phyloP scores from a whole-genome alignment of 1,140 invertebrate genomes.

The Drosophila erecta region DNA sequence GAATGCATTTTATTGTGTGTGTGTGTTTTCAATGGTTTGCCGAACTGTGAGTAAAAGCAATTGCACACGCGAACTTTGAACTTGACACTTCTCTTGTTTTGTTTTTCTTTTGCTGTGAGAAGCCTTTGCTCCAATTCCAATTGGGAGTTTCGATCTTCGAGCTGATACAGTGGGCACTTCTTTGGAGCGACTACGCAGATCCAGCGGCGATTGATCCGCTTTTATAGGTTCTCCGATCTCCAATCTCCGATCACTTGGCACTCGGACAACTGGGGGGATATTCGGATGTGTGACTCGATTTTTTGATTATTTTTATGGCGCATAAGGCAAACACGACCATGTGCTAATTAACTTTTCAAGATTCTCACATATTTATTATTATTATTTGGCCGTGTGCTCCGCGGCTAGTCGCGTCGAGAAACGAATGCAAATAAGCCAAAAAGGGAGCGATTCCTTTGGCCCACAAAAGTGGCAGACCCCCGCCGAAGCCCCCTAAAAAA shows the following conservation, averaged over 20 bases:
- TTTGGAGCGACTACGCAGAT: slow-evolving; percentile 56
- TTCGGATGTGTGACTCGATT: slow-evolving; percentile 63
- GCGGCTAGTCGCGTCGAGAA: slow-evolving; percentile 16
- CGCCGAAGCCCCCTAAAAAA: neutral
- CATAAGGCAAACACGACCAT: slow-evolving; percentile 60
- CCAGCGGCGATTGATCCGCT: slow-evolving; percentile 61
- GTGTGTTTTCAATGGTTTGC: neutral
- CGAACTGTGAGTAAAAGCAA: slow-evolving; percentile 1
- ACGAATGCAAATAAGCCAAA: slow-evolving; percentile 11
- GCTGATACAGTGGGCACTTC: slow-evolving; percentile 46
- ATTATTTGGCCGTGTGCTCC: slow-evolving; percentile 32
- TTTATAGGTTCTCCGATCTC: slow-evolving; percentile 52
- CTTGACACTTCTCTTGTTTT: neutral
- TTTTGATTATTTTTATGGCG: slow-evolving; percentile 73
- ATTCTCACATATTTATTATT: slow-evolving; percentile 69
- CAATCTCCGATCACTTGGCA: slow-evolving; percentile 25
- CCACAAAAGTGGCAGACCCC: neutral
- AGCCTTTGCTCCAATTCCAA: neutral
- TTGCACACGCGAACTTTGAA: slow-evolving; percentile 8
- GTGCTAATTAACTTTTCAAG: slow-evolving; percentile 76
- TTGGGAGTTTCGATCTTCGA: slow-evolving; percentile 1
- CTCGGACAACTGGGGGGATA: slow-evolving; percentile 45
- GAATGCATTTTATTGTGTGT: slow-evolving; percentile 59
- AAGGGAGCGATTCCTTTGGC: slow-evolving; percentile 15
- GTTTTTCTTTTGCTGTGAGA: neutral